A percentile compares a stretch with the other conserved stretches of the same genome.
These are phyloP conservation scores for Euphydryas editha DNA, from an alignment of 2,888 invertebrate species.

Conservation along the genomic window DNA sequence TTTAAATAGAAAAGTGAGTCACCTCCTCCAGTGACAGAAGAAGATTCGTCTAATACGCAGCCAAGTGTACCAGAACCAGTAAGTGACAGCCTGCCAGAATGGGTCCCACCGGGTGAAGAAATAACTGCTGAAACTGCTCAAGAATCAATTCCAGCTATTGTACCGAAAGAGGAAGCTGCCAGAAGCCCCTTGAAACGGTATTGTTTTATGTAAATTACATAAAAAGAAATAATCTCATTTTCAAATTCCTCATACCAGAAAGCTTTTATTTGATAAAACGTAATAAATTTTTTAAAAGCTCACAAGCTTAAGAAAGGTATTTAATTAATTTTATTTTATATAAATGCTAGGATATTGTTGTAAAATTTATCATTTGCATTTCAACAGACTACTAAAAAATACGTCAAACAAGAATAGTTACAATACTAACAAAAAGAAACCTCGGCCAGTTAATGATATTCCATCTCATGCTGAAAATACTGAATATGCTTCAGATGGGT, in stretches of 20 bases:
- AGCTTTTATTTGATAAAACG: too few species aligned
- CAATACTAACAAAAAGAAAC: constrained; percentile 68
- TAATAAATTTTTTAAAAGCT: neutral
- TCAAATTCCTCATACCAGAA: neutral
- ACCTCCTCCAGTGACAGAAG: constrained; percentile 59
- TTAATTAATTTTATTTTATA: neutral
- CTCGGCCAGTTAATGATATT: constrained; percentile 61
- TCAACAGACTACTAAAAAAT: constrained; percentile 68
- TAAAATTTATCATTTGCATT: constrained; percentile 1
- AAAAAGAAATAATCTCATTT: neutral
- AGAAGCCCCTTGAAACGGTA: constrained; percentile 75
- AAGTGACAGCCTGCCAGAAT: constrained; percentile 59
- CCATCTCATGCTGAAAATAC: constrained; percentile 69
- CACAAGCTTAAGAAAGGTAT: too few species aligned
- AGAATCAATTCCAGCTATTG: constrained; percentile 51
- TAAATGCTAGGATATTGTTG: neutral
- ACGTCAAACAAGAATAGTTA: constrained; percentile 68
- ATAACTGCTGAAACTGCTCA: constrained; percentile 62
- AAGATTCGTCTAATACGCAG: constrained; percentile 50
- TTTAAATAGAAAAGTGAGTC: constrained; percentile 69
- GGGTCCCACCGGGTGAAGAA: constrained; percentile 72
- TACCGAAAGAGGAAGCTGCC: constrained; percentile 62
- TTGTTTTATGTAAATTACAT: constrained; percentile 11
- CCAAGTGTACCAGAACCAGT: constrained; percentile 51
- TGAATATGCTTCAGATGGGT: constrained; percentile 73